Conservation (phyloP, 2,113 vertebrate genomes). For the Oenanthe melanoleuca region DNA sequence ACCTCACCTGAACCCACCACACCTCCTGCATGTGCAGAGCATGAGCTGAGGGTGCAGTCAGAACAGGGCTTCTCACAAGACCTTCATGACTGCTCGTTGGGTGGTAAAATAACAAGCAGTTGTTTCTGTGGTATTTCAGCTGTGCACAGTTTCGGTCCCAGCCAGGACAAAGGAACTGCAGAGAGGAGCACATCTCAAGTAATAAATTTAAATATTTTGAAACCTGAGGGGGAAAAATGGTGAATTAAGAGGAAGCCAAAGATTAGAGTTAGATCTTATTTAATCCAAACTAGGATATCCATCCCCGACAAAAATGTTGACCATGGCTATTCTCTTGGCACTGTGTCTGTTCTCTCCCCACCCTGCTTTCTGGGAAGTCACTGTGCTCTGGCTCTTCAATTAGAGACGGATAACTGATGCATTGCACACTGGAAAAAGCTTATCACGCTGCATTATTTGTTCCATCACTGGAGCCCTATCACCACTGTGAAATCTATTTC, state of each 20-base stretch:
- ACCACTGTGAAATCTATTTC: conserved; percentile 38
- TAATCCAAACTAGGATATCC: conserved; percentile 29
- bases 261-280: conserved; percentile 2
- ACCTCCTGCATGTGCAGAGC: not conserved
- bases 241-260: conserved; percentile 8
- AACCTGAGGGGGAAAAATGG: not conserved
- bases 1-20: not conserved
- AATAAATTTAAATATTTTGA: conserved; percentile 10
- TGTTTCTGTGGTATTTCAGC: conserved; percentile 8
- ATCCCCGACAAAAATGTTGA: conserved; percentile 29
- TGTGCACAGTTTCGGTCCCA: not conserved
- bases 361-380: conserved; percentile 48
- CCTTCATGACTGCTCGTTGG: not conserved
- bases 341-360: not conserved
- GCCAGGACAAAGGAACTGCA: not conserved
- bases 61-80: not conserved
- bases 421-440: conserved; percentile 59
- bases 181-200: not conserved
- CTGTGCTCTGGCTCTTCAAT: conserved; percentile 28
- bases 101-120: not conserved
- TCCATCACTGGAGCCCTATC: not conserved
- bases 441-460: conserved; percentile 39
- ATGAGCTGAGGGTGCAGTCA: not conserved
- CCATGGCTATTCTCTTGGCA: not conserved
- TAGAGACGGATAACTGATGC: not conserved